These are phyloP conservation scores for Cryptoblepharus egeriae DNA, from an alignment of 2,797 vertebrate species.

Conservation along the genomic window DNA sequence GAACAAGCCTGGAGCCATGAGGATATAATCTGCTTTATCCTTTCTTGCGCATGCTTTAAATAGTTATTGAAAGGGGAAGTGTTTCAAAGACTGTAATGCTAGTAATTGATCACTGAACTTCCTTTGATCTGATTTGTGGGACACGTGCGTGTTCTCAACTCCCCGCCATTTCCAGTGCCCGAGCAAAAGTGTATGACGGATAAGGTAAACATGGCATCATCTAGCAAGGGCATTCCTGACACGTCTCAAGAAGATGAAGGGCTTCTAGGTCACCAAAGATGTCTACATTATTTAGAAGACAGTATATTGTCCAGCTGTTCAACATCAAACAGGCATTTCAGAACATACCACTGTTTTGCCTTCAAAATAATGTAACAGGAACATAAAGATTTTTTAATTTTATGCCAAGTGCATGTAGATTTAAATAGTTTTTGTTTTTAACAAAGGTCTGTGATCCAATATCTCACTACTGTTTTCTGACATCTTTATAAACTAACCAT, in stretches of 20 bases:
- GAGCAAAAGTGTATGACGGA: slow-evolving; percentile 53
- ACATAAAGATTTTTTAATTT: slow-evolving; percentile 52
- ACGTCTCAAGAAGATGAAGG: slow-evolving; percentile 51
- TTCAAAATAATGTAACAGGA: slow-evolving; percentile 49
- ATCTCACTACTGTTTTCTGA: slow-evolving; percentile 53
- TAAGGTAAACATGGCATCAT: slow-evolving; percentile 60
- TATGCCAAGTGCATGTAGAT: slow-evolving; percentile 55
- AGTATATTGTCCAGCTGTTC: slow-evolving; percentile 72
- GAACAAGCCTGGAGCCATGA: too few species aligned
- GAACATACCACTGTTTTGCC: slow-evolving; percentile 57
- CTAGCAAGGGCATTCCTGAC: slow-evolving; percentile 55
- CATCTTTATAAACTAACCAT: slow-evolving; percentile 55
- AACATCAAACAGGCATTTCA: slow-evolving; percentile 68
- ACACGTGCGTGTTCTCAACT: not conserved
- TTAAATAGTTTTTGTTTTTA: slow-evolving; percentile 26
- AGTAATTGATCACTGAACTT: too few species aligned
- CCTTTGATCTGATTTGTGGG: slow-evolving; percentile 12
- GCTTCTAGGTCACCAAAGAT: slow-evolving; percentile 57
- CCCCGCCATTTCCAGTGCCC: slow-evolving; percentile 11
- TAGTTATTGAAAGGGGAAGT: too few species aligned
- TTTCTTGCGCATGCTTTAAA: too few species aligned
- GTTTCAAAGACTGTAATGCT: too few species aligned
- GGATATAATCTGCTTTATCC: too few species aligned
- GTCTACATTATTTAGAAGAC: slow-evolving; percentile 68
- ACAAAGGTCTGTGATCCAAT: slow-evolving; percentile 46